phyloP scores from a whole-genome alignment of 2,113 vertebrate species.

The Saiga tatarica region DNA sequence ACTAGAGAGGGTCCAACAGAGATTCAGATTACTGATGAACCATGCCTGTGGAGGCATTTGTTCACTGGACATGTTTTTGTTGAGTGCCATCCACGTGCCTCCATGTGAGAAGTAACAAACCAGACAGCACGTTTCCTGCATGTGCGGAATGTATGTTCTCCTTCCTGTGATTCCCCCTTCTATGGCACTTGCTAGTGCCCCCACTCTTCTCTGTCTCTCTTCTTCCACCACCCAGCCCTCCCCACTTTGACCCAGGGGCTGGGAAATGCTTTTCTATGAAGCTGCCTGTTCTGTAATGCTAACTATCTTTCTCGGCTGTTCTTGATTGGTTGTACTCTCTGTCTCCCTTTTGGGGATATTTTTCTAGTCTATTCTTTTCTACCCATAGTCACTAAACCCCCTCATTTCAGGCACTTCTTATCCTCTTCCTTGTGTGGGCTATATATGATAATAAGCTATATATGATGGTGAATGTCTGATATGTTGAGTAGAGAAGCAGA shows the following conservation, averaged over 20 bases:
- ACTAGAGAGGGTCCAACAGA: background rate
- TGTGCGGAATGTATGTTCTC: accelerated
- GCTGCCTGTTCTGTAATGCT: background rate
- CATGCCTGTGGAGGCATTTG: no score
- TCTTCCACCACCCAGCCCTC: background rate
- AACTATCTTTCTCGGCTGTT: background rate
- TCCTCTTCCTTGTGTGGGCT: background rate
- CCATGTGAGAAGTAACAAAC: background rate
- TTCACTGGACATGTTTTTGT: background rate
- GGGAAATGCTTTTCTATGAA: background rate
- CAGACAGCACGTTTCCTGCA: background rate
- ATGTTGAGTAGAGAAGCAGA: background rate
- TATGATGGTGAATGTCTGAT: background rate
- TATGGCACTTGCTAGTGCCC: accelerated
- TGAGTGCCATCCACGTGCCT: no score
- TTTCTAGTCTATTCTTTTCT: background rate
- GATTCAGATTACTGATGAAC: background rate
- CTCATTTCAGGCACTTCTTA: background rate
- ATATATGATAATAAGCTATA: no score
- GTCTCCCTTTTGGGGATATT: background rate
- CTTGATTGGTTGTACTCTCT: background rate
- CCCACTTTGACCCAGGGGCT: accelerated
- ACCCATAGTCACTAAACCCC: no score
- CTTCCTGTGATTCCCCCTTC: background rate
- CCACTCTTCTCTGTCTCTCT: background rate